Evolutionary conservation across 2,888 invertebrate genomes (phyloP), one percentile per base, ranked within the genome.

Genomic region (Chironomus tentans): DNA sequence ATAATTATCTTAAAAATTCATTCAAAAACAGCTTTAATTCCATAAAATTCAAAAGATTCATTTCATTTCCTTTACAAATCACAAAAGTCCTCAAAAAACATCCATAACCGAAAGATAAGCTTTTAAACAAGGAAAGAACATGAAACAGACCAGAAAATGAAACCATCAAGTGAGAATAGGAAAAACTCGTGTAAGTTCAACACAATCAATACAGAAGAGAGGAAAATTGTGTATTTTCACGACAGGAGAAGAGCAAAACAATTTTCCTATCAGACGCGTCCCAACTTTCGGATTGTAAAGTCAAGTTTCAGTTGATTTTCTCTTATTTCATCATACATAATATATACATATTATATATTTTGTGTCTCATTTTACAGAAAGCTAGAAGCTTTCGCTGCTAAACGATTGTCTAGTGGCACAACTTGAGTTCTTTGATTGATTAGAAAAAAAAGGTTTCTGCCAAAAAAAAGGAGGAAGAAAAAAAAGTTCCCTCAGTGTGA

Each of bases 191-290:
- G 56, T 56, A 12, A 56, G 12, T 28, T 28, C 28, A 15, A 56
- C 56, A 56, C 56, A 56, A 15, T 56, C 56, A 56, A 21, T 38
- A 38, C 38, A 38, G 10, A 38, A 21, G 47, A 48, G 15, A 48
- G 5, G 50, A 48, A 18, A 70, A 13, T 28, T 28, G 28, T 28
- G 28, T 28, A 28, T 28, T 4, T 28, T 28, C 28, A 22, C 21
- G 47, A 6, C 2, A 22, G 24, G 48, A n/a, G 47, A 70, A 13
- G 13, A 48, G 18, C 22, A 6, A 12, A 46, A 61, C 7, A 18
- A 62, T 50, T 38, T 50, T 13, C 61, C 6, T 15, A 38, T 38
- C 62, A 72, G 72, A 72, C 72, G 72, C 72, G 72, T 72, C 38
- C 22, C 72, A 46, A 38, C 72, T 38, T 50, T 50, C 72, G 72